Evolutionary conservation across 2,888 invertebrate genomes (phyloP), one percentile per base, ranked within the genome.

Genomic region (Julus scanicus): DNA sequence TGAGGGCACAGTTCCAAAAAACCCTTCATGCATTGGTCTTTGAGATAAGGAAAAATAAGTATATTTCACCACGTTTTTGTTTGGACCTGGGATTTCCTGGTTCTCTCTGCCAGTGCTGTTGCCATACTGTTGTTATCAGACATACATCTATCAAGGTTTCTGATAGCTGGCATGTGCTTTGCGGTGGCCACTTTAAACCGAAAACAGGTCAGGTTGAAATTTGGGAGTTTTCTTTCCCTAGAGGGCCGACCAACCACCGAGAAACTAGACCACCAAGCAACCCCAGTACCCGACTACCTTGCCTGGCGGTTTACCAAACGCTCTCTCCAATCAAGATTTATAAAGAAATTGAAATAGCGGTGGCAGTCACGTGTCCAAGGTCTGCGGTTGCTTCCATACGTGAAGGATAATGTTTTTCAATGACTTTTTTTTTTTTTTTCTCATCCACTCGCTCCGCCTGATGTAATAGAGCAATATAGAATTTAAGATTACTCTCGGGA

Each of bases 401-500:
- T 4, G 57, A 57, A 4, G 57, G 6, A 6, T 63, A 63, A n/a
- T 9, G 2, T 20, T n/a, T 20, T 63, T 5, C 63, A 63, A 15
- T 63, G 20, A 63, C 63, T 20, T 15, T n/a, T 63, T 63, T 63
- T 63, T 63, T 5, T 20, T 63, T 17, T 0, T 15, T 20, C 63
- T 63, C 63, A 20, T 63, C 63, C 20, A 13, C 20, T 9, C 53
- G 11, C 53, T 53, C 53, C 53, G n/a, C 20, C n/a, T 20, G 63
- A 63, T 63, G 63, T 63, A 63, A 63, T 63, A 63, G 63, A 20
- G 63, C 20, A 63, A 63, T 63, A 63, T 63, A 63, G 63, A 63
- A 63, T 63, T 63, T 63, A 63, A 63, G 63, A 63, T 63, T 63
- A 63, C 63, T 63, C 63, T 20, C 63, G 63, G 63, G 63, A 63